phyloP scores from a whole-genome alignment of 2,113 vertebrate genomes.

The Oceanodroma tethys region DNA sequence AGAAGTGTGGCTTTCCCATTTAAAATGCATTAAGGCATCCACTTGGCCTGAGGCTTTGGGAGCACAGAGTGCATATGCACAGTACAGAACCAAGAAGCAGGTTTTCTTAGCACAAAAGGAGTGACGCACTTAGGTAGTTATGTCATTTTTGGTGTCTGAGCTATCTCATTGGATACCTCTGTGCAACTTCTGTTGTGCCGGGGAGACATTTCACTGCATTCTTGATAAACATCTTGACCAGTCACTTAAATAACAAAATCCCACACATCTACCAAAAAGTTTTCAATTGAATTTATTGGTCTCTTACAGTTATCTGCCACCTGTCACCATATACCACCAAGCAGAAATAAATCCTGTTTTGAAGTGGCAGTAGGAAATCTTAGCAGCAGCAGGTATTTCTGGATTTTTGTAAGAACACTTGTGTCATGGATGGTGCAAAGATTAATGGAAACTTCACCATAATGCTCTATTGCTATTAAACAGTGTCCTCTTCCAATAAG shows the following conservation, averaged over 20 bases:
- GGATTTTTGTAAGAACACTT: neutral
- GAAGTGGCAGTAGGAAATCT: neutral
- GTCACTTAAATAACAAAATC: neutral
- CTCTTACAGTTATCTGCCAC: neutral
- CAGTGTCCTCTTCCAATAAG: neutral
- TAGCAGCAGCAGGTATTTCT: neutral
- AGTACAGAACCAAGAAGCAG: neutral
- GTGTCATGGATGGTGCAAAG: neutral
- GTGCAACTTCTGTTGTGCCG: neutral
- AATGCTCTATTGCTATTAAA: neutral
- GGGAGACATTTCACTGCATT: neutral
- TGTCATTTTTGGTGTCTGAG: neutral
- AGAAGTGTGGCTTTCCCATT: neutral
- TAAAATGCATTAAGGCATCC: neutral
- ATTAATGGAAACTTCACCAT: neutral
- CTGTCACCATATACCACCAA: neutral
- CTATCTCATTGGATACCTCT: neutral
- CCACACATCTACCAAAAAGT: neutral
- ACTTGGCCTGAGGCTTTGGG: neutral
- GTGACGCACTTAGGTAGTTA: accelerated
- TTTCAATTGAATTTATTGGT: neutral
- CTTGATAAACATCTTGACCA: neutral
- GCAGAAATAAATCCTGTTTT: neutral
- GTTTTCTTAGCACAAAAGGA: neutral
- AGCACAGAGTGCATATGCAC: neutral